A percentile compares a stretch with the other conserved stretches of the same genome.
These are phyloP conservation scores for Pogonocichla stellata DNA, from an alignment of 2,113 vertebrate genomes.

Conservation along the genomic window DNA sequence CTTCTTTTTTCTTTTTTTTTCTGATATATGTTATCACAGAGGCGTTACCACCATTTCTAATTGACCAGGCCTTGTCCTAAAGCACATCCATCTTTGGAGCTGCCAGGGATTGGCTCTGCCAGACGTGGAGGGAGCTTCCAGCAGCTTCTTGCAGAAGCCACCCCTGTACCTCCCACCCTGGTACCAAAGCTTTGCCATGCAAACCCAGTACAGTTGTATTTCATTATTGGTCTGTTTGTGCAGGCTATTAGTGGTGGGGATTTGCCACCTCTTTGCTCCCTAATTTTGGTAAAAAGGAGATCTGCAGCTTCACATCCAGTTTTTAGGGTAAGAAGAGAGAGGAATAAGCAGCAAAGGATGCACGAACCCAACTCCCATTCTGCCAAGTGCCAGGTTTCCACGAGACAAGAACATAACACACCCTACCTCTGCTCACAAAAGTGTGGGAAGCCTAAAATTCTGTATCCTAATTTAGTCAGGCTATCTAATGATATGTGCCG, in stretches of 20 bases:
- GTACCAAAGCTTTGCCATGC: not conserved
- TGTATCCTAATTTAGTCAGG: not conserved
- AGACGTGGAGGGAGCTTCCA: not conserved
- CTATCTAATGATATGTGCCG: not conserved
- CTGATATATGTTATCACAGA: not conserved
- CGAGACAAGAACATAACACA: not conserved
- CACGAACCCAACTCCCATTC: not conserved
- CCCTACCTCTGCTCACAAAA: not conserved
- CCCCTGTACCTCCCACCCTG: not conserved
- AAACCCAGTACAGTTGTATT: not conserved
- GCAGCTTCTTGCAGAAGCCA: not conserved
- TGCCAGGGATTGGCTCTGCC: not conserved
- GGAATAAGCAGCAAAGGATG: not conserved
- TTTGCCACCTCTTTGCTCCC: not conserved
- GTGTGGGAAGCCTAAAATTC: not conserved
- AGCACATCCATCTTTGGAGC: not conserved
- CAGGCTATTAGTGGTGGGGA: not conserved
- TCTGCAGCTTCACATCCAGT: not conserved
- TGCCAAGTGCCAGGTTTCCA: not conserved
- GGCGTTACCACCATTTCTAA: not conserved
- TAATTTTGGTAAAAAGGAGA: not conserved
- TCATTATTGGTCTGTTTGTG: not conserved
- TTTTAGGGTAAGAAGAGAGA: not conserved
- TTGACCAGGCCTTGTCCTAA: not conserved
- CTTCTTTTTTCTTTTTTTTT: not conserved